Evolutionary conservation across 2,113 vertebrate genomes (phyloP).

Genomic region (Syngnathus scovelli): DNA sequence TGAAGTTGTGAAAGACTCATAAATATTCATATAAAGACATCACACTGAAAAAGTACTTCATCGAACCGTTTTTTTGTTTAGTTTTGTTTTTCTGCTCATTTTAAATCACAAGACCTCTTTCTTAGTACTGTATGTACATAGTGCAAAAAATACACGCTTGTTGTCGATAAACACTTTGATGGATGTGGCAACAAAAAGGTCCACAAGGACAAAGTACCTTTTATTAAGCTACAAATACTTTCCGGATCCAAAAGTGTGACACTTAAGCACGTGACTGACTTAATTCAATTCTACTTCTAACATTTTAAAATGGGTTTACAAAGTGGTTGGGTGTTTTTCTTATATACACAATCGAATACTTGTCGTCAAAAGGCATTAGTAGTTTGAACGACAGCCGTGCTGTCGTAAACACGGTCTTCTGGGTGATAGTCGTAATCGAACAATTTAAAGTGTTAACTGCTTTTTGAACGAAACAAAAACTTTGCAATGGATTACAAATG

Average conservation of each 20-base stretch:
- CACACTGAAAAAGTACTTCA: constrained; percentile 72
- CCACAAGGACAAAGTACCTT: constrained; percentile 51
- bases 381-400: not conserved
- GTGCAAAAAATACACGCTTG: constrained; percentile 82
- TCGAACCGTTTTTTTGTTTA: constrained; percentile 66
- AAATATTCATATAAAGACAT: constrained; percentile 67
- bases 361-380: constrained; percentile 50
- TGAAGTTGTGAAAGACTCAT: constrained; percentile 58
- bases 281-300: constrained; percentile 48
- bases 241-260: constrained; percentile 33
- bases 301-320: constrained; percentile 54
- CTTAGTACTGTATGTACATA: constrained; percentile 86
- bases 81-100: constrained; percentile 3
- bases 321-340: constrained; percentile 43
- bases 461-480: not conserved
- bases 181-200: constrained; percentile 35
- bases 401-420: not conserved
- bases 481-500: not conserved
- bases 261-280: constrained; percentile 18
- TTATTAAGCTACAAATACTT: constrained; percentile 52
- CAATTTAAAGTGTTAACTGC: not conserved
- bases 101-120: constrained; percentile 75
- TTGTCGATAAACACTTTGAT: constrained; percentile 72
- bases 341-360: constrained; percentile 39
- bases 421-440: not conserved